Percentiles rank a stretch among this genome's conserved stretches.
Evolutionary conservation across 2,888 invertebrate genomes (phyloP).

Genomic region (Brenthis ino): DNA sequence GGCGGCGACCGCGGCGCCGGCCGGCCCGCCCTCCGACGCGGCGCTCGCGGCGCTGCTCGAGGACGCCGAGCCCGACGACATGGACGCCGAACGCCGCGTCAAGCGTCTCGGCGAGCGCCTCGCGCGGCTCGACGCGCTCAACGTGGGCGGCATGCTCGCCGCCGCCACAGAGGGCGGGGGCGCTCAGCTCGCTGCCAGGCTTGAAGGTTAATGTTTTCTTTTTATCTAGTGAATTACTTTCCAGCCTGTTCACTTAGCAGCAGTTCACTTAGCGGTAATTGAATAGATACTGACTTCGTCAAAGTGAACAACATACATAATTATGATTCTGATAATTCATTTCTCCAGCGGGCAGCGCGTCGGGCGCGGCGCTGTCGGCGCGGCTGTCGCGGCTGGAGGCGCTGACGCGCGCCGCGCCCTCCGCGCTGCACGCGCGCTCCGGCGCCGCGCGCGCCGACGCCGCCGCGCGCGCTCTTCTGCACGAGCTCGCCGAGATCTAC

Average conservation of each 20-base stretch:
- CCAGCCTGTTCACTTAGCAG: neutral
- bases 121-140: slow-evolving; percentile 85
- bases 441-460: slow-evolving; percentile 87
- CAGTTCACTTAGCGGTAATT: too few species aligned
- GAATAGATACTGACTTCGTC: too few species aligned
- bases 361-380: slow-evolving; percentile 86
- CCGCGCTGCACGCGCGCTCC: slow-evolving; percentile 51
- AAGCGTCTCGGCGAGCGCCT: slow-evolving; percentile 89
- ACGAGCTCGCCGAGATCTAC: slow-evolving; percentile 85
- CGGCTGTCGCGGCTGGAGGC: slow-evolving; percentile 76
- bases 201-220: slow-evolving; percentile 61
- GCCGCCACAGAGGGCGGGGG: slow-evolving; percentile 87
- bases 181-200: slow-evolving; percentile 81
- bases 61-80: slow-evolving; percentile 91
- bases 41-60: slow-evolving; percentile 85
- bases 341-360: slow-evolving; percentile 81
- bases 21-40: slow-evolving; percentile 88
- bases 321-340: too few species aligned
- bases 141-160: slow-evolving; percentile 89
- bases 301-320: too few species aligned
- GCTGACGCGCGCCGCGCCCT: slow-evolving; percentile 81
- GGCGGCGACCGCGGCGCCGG: slow-evolving; percentile 82
- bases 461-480: slow-evolving; percentile 89
- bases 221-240: neutral
- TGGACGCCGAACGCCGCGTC: slow-evolving; percentile 89